Base-by-base conservation (phyloP, 2,888 invertebrate genomes). In the Cephus spinipes region DNA sequence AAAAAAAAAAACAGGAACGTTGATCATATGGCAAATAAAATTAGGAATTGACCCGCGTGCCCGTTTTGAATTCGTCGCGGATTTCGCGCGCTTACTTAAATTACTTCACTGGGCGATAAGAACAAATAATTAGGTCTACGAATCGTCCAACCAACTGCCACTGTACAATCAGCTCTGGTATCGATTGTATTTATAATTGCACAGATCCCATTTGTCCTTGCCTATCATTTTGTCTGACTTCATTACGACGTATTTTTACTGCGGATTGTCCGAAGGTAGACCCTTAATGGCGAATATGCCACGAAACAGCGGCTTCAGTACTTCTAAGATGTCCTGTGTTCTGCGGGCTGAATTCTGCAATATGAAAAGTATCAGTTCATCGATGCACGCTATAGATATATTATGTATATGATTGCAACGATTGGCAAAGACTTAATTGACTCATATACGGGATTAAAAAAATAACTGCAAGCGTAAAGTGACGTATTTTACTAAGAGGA, bases 321-420 rank as follows among this genome's bases (percentile, higher is more conserved):
- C 93, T 78, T 96, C 94, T 83, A 96, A 91, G 85, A 96, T 93
- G 34, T 94, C 93, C 88, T 96, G 95, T 87, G 95, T 95, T 79
- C 96, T 94, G 82, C 95, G 94, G 40, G 96, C 96, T 6, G 96
- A 95, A 91, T 96, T 96, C 96, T 96, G 93, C 33, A 94, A 94
- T 82, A 75, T 79, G 69, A 77, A 73, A 82, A 76, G 74, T 30
- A 74, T 35, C 74, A 35, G 30, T 35, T 33, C 15, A 3, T 33
- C 15, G 11, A 71, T 33, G 3, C 33, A 32, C 12, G 9, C 9
- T 71, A 15, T 31, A 71, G 11, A 9, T 30, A 23, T 6, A 15
- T 6, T 35, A n/a, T 31, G 31, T 11, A 3, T 11, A 32, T 9
- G 30, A 71, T 71, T 30, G 31, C 1, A 30, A 30, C 11, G 11